These are phyloP conservation scores for Bergia sp. DNA, from an alignment of 92 coral and sea anemone species.

Conservation along the genomic window DNA sequence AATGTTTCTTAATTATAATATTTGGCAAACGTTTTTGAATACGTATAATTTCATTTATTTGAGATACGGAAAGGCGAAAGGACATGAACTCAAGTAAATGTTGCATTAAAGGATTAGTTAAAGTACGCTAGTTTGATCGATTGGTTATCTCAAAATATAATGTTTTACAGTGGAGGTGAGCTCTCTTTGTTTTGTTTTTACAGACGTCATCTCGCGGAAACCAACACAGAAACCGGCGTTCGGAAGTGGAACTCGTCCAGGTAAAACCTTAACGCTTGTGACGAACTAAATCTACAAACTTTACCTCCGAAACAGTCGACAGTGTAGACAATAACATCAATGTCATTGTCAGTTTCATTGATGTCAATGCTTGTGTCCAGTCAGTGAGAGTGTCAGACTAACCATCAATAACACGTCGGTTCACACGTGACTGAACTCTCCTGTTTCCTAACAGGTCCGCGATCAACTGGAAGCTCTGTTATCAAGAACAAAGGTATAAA, in stretches of 20 bases:
- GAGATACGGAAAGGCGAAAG: too few species aligned
- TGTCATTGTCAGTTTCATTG: neutral
- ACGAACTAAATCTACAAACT: too few species aligned
- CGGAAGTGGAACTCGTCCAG: constrained; percentile 4
- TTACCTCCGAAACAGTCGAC: neutral
- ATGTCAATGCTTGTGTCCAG: neutral
- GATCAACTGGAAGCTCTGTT: constrained; percentile 31
- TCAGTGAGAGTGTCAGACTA: neutral
- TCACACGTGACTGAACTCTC: neutral
- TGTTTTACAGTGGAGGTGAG: neutral
- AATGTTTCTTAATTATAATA: too few species aligned
- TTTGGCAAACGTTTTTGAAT: too few species aligned
- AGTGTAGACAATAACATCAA: neutral
- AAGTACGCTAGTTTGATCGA: too few species aligned
- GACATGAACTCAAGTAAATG: too few species aligned
- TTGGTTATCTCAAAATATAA: neutral
- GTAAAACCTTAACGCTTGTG: neutral
- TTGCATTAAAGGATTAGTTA: too few species aligned
- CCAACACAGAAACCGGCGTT: constrained; percentile 13
- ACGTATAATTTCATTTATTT: too few species aligned
- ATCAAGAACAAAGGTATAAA: constrained; percentile 34
- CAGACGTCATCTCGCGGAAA: neutral
- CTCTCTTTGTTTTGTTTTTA: neutral
- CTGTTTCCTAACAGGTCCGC: constrained; percentile 15
- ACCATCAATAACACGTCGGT: neutral